These are phyloP conservation scores for Scomberomorus guttatus DNA, from an alignment of 2,797 vertebrate genomes.

Conservation along the genomic window DNA sequence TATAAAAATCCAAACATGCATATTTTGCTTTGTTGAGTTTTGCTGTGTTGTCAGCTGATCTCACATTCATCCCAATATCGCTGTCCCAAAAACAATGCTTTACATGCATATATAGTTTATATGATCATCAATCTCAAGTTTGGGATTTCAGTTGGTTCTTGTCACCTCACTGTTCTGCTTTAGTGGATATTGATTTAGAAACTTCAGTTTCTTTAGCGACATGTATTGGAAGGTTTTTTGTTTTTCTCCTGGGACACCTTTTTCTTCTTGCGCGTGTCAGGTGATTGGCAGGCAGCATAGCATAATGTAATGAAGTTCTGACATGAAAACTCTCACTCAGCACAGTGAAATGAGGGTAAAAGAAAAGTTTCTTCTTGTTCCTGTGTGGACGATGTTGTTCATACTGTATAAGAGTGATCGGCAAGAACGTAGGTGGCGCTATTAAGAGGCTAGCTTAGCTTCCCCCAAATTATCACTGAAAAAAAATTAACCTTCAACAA, in stretches of 20 bases:
- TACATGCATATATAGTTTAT: background rate
- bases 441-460: too few relatives aligned
- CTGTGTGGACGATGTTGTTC: slow-evolving; percentile 19
- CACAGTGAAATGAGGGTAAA: slow-evolving; percentile 28
- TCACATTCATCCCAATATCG: background rate
- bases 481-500: too few relatives aligned
- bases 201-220: background rate
- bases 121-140: background rate
- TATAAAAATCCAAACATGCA: slow-evolving; percentile 8
- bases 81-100: background rate
- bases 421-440: too few relatives aligned
- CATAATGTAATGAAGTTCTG: background rate
- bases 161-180: background rate
- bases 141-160: background rate
- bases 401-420: background rate
- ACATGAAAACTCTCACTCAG: slow-evolving; percentile 20
- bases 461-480: too few relatives aligned
- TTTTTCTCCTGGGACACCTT: background rate
- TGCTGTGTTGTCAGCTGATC: background rate
- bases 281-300: slow-evolving; percentile 25
- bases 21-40: background rate
- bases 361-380: slow-evolving; percentile 12
- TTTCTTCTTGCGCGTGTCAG: background rate
- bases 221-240: background rate
- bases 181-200: background rate